phyloP scores from a whole-genome alignment of 2,797 vertebrate species.

The Urocyon cinereoargenteus region DNA sequence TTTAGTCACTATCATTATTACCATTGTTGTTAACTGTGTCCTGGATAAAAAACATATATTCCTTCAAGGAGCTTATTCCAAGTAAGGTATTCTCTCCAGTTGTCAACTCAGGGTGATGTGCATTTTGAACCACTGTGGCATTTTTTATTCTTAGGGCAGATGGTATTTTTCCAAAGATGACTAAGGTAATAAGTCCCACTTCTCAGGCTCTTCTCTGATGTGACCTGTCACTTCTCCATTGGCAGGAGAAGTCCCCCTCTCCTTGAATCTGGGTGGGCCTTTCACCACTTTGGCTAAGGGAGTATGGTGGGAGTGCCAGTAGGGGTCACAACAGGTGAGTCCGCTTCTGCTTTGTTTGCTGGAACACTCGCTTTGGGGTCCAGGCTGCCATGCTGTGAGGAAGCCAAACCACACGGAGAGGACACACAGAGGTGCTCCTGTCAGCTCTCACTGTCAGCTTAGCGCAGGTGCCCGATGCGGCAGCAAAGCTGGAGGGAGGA shows the following conservation, averaged over 20 bases:
- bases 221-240: not conserved
- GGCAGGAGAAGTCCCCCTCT: too few species aligned
- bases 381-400: not conserved
- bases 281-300: not conserved
- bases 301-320: not conserved
- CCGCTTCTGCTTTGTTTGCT: not conserved
- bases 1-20: not conserved
- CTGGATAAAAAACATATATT: not conserved
- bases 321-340: not conserved
- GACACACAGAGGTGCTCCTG: accelerated
- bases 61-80: not conserved
- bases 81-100: not conserved
- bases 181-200: not conserved
- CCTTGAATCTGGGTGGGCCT: not conserved
- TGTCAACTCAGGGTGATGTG: not conserved
- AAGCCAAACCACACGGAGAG: not conserved
- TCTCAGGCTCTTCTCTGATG: not conserved
- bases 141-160: not conserved
- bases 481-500: not conserved
- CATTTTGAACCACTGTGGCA: not conserved
- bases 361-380: not conserved
- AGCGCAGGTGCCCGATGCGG: accelerated
- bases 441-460: not conserved
- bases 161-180: not conserved
- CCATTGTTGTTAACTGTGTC: not conserved